Percentiles rank a stretch among this genome's conserved stretches.
Evolutionary conservation across 2,888 invertebrate genomes (phyloP).

Genomic region (Escarpia spicata): DNA sequence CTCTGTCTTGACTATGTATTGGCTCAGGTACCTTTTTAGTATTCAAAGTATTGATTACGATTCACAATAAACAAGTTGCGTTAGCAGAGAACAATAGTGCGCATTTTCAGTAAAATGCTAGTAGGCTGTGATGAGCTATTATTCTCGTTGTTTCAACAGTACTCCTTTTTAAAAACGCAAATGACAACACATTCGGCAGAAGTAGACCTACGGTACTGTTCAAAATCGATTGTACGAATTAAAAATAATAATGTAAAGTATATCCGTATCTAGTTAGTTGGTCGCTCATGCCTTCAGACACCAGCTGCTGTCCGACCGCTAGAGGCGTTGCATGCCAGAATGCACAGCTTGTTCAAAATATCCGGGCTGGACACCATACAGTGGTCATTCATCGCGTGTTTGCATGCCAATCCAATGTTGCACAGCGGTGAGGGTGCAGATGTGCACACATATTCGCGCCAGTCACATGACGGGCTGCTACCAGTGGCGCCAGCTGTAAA

Average conservation of each 20-base stretch:
- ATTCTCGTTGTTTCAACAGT: too few species aligned
- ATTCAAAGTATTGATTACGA: too few species aligned
- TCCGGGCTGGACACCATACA: not conserved
- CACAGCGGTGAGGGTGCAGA: not conserved
- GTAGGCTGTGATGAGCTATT: too few species aligned
- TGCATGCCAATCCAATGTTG: not conserved
- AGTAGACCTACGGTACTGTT: not conserved
- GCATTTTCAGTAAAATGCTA: too few species aligned
- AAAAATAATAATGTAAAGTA: not conserved
- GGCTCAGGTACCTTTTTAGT: too few species aligned
- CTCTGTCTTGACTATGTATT: too few species aligned
- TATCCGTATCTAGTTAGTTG: not conserved
- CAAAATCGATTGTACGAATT: not conserved
- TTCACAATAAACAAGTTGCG: too few species aligned
- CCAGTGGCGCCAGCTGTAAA: conserved; percentile 5
- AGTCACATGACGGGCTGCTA: not conserved
- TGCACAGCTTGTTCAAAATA: not conserved
- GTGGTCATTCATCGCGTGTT: not conserved
- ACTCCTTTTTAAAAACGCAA: too few species aligned
- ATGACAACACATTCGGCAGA: too few species aligned
- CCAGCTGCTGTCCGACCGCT: not conserved
- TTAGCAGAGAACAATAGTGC: too few species aligned
- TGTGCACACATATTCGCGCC: not conserved
- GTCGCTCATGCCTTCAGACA: not conserved
- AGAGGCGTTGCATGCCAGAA: not conserved